These are phyloP conservation scores for Bathynomus jamesi DNA, from an alignment of 1,140 invertebrate species.

Conservation along the genomic window DNA sequence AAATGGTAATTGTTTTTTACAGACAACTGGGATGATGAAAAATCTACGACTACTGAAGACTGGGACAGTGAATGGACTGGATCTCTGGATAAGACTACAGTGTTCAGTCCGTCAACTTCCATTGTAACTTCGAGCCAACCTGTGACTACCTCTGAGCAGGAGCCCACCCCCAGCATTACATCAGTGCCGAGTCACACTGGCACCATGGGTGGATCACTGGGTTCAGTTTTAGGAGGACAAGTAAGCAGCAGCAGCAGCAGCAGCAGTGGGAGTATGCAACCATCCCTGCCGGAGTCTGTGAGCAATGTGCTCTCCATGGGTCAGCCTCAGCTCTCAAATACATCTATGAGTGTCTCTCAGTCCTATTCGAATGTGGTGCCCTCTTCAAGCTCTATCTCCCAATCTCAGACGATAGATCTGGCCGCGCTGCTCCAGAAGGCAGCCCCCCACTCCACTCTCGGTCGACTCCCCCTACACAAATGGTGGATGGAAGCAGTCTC, in stretches of 20 bases:
- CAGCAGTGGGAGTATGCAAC: not conserved
- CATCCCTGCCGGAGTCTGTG: not conserved
- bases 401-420: not conserved
- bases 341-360: not conserved
- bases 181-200: not conserved
- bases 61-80: constrained; percentile 37
- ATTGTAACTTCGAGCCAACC: not conserved
- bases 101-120: constrained; percentile 14
- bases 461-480: too few relatives aligned
- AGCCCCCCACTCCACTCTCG: not conserved
- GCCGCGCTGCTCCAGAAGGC: not conserved
- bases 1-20: too few relatives aligned
- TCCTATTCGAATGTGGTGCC: not conserved
- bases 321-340: not conserved
- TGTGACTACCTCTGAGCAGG: not conserved
- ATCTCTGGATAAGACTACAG: constrained; percentile 34
- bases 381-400: not conserved
- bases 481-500: not conserved
- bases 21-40: not conserved
- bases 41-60: constrained; percentile 16
- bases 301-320: not conserved
- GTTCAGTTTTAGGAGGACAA: not conserved
- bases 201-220: not conserved
- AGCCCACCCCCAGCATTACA: not conserved
- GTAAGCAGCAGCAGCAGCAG: not conserved